Conservation (phyloP, 2,797 vertebrate species). For the Sebastes oblongus region DNA sequence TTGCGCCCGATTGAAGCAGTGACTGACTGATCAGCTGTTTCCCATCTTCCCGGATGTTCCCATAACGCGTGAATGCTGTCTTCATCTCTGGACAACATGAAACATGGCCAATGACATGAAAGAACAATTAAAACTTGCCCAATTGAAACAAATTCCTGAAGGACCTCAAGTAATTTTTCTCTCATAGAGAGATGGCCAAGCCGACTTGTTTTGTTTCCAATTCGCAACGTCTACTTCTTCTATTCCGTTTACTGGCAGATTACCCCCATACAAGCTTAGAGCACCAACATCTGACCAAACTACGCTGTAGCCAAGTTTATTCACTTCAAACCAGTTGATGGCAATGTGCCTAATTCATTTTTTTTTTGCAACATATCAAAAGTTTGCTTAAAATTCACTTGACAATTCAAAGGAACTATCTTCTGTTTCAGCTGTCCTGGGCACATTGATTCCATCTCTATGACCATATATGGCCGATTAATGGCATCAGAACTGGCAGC, state of each 20-base stretch:
- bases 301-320: not conserved
- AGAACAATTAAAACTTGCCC: not conserved
- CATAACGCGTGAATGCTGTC: not conserved
- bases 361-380: not conserved
- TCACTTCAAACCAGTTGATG: not conserved
- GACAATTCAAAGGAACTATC: not conserved
- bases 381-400: not conserved
- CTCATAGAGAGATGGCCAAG: not conserved
- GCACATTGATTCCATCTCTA: not conserved
- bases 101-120: not conserved
- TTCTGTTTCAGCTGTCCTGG: not conserved
- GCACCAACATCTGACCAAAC: not conserved
- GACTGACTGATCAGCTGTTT: not conserved
- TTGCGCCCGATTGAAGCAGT: not conserved
- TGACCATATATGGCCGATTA: constrained; percentile 20
- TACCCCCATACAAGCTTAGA: not conserved
- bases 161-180: not conserved
- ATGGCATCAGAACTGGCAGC: not conserved
- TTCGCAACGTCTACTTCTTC: not conserved
- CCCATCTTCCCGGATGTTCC: not conserved
- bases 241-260: too few species aligned
- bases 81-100: not conserved
- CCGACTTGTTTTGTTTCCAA: not conserved
- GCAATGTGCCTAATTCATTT: not conserved
- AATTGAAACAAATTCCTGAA: not conserved